Evolutionary conservation across 2,888 invertebrate genomes (phyloP), one percentile per base, ranked within the genome.

Genomic region (Homarus gammarus): DNA sequence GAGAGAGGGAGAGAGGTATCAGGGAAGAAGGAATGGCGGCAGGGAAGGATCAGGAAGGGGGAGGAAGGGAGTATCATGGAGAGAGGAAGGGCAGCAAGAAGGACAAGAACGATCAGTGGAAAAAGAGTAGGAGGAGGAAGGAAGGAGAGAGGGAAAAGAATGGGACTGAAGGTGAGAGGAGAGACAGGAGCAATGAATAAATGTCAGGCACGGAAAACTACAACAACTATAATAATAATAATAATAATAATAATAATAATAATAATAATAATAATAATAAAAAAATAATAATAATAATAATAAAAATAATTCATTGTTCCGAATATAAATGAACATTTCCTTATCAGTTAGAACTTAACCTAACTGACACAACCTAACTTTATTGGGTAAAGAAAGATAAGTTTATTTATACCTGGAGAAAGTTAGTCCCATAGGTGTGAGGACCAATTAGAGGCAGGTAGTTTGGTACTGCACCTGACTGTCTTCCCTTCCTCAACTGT

Each of bases 191-290:
- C n/a, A n/a, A n/a, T 44, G 12, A 44, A 44, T 44, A 44, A 44
- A 12, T 44, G 5, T 44, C 44, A 8, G n/a, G n/a, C n/a, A n/a
- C 12, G 44, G 44, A 12, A 64, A 64, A 31, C 31, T 10, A 64
- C 18, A 64, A 64, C 64, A 64, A 64, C 18, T 10, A 64, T 27
- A 64, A 64, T 27, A 49, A 79, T 79, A 49, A 79, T 79, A 49
- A 44, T 79, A 79, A 44, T 79, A 79, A 49, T 79, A 31, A 49
- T 79, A 79, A 38, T 79, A 79, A 38, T 79, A 79, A n/a, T 49
- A 79, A 49, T 79, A 79, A 44, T 79, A 79, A 38, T 44, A 79
- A 44, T 44, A n/a, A 49, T 44, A 79, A 44, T 38, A 44, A 79
- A 12, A 79, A n/a, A 15, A 56, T 15, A 15, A 56, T 15, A 15